A percentile compares a stretch with the other conserved stretches of the same genome.
Evolutionary conservation across 2,888 invertebrate genomes (phyloP).

Genomic region (Drosophila incognita): DNA sequence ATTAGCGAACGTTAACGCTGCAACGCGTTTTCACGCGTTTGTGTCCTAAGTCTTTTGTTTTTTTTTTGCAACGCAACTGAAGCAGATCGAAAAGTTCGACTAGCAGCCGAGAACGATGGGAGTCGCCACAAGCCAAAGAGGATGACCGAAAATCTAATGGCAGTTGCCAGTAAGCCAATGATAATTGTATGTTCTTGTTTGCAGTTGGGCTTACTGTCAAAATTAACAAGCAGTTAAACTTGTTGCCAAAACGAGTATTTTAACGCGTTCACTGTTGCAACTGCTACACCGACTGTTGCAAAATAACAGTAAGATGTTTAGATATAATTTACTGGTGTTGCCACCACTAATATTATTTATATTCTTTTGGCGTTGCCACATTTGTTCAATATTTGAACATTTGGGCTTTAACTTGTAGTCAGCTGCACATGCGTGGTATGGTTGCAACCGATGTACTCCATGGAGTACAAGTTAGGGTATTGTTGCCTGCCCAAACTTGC

Average conservation of each 20-base stretch:
- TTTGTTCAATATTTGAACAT: background rate
- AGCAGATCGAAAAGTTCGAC: slow-evolving; percentile 20
- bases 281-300: background rate
- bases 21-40: slow-evolving; percentile 33
- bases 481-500: slow-evolving; percentile 27
- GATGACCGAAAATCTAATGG: background rate
- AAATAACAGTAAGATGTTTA: background rate
- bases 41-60: slow-evolving; percentile 53
- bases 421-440: background rate
- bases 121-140: background rate
- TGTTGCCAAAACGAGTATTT: background rate
- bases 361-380: background rate
- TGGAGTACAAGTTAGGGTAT: background rate
- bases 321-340: background rate
- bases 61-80: slow-evolving; percentile 1
- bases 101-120: background rate
- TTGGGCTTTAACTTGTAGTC: background rate
- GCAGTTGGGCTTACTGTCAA: background rate
- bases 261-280: background rate
- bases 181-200: background rate
- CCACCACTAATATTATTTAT: background rate
- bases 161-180: background rate
- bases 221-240: background rate
- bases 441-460: background rate
- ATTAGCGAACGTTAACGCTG: slow-evolving; percentile 23